These are phyloP conservation scores for Shinisaurus crocodilurus DNA, from an alignment of 2,113 vertebrate genomes.

Conservation along the genomic window DNA sequence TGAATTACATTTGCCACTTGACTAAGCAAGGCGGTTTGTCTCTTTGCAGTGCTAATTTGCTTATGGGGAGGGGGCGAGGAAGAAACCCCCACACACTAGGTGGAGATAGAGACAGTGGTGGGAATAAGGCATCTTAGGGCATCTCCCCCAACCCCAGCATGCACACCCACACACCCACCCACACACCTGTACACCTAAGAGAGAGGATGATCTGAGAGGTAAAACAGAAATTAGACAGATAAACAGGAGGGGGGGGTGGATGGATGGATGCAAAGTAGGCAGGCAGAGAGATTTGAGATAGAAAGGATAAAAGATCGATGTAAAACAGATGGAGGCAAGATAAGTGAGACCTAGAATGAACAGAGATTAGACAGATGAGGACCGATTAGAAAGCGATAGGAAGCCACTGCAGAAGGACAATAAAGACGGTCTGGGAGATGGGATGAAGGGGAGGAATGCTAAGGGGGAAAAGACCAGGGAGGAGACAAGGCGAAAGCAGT, in stretches of 20 bases:
- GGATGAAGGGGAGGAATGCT: not conserved
- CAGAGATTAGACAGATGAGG: constrained; percentile 20
- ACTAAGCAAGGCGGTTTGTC: constrained; percentile 23
- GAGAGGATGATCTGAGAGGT: not conserved
- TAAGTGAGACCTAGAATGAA: not conserved
- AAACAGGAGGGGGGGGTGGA: not conserved
- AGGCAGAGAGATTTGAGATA: not conserved
- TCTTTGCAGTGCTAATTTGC: not conserved
- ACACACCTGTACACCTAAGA: not conserved
- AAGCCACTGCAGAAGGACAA: not conserved
- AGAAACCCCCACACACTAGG: not conserved
- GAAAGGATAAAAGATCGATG: not conserved
- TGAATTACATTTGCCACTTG: constrained; percentile 48
- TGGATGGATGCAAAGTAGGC: not conserved
- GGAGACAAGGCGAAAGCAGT: too few relatives aligned
- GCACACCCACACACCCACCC: not conserved
- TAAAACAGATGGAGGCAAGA: constrained; percentile 18
- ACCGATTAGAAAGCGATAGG: constrained; percentile 20
- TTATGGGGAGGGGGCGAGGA: not conserved
- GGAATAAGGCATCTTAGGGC: not conserved
- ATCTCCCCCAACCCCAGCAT: not conserved
- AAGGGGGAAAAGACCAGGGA: not conserved
- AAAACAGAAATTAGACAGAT: not conserved
- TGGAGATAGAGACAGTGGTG: not conserved
- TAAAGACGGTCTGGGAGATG: not conserved